Conservation (phyloP, 2,888 invertebrate genomes). For the Xestobium rufovillosum region DNA sequence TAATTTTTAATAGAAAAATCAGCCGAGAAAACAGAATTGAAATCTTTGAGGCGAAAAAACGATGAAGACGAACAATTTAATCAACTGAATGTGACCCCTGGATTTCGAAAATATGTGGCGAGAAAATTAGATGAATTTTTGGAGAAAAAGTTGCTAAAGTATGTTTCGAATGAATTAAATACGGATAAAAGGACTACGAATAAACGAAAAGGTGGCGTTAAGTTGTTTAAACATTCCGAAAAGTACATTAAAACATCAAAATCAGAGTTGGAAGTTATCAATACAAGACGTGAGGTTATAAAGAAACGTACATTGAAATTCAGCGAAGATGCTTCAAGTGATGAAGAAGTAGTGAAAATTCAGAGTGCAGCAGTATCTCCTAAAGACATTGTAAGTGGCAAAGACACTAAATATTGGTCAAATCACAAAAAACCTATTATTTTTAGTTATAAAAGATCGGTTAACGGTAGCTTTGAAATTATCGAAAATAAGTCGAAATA, state of each 20-base stretch:
- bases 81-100: conserved; percentile 46
- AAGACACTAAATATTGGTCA: conserved; percentile 49
- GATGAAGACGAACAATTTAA: conserved; percentile 49
- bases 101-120: conserved; percentile 47
- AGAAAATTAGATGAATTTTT: conserved; percentile 47
- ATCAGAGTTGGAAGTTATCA: conserved; percentile 13
- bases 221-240: conserved; percentile 37
- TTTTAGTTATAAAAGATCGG: conserved; percentile 43
- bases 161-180: conserved; percentile 12
- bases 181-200: conserved; percentile 20
- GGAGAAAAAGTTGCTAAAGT: conserved; percentile 39
- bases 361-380: conserved; percentile 42
- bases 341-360: conserved; percentile 28
- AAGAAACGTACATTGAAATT: conserved; percentile 32
- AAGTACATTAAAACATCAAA: conserved; percentile 2
- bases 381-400: conserved; percentile 45
- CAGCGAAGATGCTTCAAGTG: conserved; percentile 16
- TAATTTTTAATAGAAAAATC: conserved; percentile 11
- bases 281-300: conserved; percentile 37
- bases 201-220: conserved; percentile 41
- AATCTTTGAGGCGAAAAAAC: conserved; percentile 27
- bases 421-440: conserved; percentile 49
- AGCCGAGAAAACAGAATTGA: conserved; percentile 19
- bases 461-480: conserved; percentile 36
- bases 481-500: conserved; percentile 20